Conservation (phyloP, 2,888 invertebrate species). For the Ochropleura plecta region DNA sequence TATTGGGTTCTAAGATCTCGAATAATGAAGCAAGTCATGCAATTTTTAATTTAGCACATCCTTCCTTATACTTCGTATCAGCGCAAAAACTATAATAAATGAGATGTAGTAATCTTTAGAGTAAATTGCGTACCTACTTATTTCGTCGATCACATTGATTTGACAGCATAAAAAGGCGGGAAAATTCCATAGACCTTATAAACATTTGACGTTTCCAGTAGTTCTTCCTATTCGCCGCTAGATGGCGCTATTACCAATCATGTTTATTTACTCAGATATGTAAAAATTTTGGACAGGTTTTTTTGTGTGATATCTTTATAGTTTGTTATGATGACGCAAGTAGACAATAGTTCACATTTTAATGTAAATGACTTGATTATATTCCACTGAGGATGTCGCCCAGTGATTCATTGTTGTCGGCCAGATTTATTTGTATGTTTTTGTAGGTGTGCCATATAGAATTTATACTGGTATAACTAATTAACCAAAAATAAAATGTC, state of each 20-base stretch:
- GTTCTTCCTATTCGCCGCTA: constrained; percentile 23
- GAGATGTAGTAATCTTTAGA: background rate
- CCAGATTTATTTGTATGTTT: background rate
- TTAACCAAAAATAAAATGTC: background rate
- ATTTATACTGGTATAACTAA: background rate
- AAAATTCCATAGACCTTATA: background rate
- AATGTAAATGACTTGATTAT: constrained; percentile 31
- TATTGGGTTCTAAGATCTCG: constrained; percentile 7
- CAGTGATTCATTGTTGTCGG: constrained; percentile 30
- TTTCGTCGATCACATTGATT: background rate
- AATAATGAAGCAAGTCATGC: constrained; percentile 14
- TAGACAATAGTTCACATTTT: constrained; percentile 22
- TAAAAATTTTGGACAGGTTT: background rate
- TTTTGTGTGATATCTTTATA: background rate
- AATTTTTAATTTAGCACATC: constrained; percentile 7
- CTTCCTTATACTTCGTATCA: constrained; percentile 1
- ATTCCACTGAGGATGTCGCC: constrained; percentile 14
- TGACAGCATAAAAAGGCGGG: constrained; percentile 37
- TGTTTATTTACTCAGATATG: background rate
- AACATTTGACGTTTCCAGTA: background rate
- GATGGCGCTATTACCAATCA: constrained; percentile 24
- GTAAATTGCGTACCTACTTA: background rate
- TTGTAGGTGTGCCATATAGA: background rate
- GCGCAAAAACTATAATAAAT: constrained; percentile 12
- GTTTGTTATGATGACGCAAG: constrained; percentile 23